Percentiles rank a stretch among this genome's conserved stretches.
Evolutionary conservation across 2,797 vertebrate species (phyloP).

Genomic region (Sylvilagus floridanus): DNA sequence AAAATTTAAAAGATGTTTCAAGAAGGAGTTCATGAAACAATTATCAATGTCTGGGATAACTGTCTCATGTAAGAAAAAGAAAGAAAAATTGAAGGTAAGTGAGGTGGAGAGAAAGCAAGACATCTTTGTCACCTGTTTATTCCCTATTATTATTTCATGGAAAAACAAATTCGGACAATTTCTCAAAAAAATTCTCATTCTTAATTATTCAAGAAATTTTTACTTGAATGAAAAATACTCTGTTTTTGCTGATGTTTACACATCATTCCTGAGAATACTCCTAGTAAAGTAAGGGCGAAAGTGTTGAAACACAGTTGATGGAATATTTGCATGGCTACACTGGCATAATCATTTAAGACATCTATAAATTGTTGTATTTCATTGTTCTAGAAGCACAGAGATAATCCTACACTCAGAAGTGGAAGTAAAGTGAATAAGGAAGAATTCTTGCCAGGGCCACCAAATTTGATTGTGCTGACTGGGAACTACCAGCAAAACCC

Average conservation of each 20-base stretch:
- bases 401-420: neutral
- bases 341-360: neutral
- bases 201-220: neutral
- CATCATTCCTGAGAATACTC: neutral
- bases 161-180: constrained; percentile 7
- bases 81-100: neutral
- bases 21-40: neutral
- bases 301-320: neutral
- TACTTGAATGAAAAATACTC: neutral
- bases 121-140: neutral
- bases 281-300: neutral
- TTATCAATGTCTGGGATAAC: constrained; percentile 2
- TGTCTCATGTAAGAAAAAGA: neutral
- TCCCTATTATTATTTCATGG: neutral
- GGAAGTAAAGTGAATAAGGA: neutral
- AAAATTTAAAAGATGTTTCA: constrained; percentile 61
- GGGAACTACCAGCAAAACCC: neutral
- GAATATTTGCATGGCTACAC: neutral
- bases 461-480: neutral
- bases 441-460: neutral
- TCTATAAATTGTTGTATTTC: neutral
- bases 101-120: neutral
- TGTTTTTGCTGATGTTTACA: neutral
- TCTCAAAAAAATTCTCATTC: constrained; percentile 13
- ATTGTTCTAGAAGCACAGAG: neutral